Evolutionary conservation across 2,113 vertebrate genomes (phyloP), one percentile per base, ranked within the genome.

Genomic region (Thermophis baileyi): DNA sequence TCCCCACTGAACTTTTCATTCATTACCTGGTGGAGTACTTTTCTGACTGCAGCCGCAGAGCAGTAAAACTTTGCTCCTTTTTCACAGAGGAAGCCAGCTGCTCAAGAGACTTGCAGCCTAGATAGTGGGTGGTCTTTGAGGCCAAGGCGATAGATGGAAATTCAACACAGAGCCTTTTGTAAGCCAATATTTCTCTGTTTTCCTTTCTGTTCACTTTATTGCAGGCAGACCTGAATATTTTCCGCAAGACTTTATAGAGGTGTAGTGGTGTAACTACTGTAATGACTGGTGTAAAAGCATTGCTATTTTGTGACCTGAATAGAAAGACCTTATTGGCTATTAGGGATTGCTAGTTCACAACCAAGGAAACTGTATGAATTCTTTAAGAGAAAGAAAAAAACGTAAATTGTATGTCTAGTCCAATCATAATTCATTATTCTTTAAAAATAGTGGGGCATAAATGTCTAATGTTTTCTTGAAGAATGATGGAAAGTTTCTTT

Each of bases 1-100:
- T 91, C 88, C 87, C 93, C 91, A 91, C 87, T 87, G 87, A 93
- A 91, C 74, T 92, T 74, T 74, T 86, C 55, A 91, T 89, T 94
- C 87, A 85, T 91, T 91, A 92, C 57, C 89, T 87, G 63, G 87
- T 54, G 63, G 89, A 92, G 14, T 88, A 86, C 74, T 87, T 92
- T 89, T 88, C 89, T 87, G 89, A 63, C 47, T 44, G 57, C n/a
- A 94, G 87, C 69, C 30, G 91, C 49, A 92, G 89, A 47, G 40
- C 74, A 63, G 50, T 85, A 46, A 86, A 53, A 74, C 55, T 63
- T 44, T 86, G 69, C 88, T 93, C 30, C 46, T 92, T 93, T 85
- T 92, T 93, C 86, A 35, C 30, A 81, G 46, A 54, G 81, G 54
- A 93, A 86, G 57, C 11, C 0, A 57, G 8, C 91, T 25, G 69